Conservation (phyloP, 2,113 vertebrate species). For the Hymenochirus boettgeri region DNA sequence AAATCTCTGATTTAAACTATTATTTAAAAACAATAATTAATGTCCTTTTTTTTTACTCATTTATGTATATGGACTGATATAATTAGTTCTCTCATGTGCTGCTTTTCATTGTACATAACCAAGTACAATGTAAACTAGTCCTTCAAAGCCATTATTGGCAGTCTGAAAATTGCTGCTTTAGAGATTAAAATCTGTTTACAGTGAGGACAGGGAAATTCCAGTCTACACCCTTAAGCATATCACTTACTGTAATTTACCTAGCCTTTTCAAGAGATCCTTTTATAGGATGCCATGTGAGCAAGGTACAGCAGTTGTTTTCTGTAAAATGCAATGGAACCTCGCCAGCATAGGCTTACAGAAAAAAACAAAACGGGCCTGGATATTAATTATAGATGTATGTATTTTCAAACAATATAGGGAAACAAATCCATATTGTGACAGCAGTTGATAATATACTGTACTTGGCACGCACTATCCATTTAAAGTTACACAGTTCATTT, state of each 20-base stretch:
- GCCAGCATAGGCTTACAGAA: no score
- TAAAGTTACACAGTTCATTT: no score
- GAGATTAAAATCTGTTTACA: slow-evolving; percentile 13
- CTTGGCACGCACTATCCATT: no score
- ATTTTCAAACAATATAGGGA: no score
- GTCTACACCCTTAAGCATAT: slow-evolving; percentile 20
- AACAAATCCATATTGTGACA: no score
- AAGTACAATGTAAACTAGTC: background rate
- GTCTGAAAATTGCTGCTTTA: background rate
- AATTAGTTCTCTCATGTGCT: background rate
- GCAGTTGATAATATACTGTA: no score
- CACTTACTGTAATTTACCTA: slow-evolving; percentile 27
- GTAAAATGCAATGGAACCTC: background rate
- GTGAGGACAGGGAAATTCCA: slow-evolving; percentile 30
- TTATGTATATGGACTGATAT: no score
- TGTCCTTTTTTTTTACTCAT: no score
- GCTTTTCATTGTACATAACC: background rate
- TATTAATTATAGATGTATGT: no score
- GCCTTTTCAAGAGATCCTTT: slow-evolving; percentile 26
- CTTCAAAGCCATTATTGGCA: background rate
- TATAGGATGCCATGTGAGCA: slow-evolving; percentile 14
- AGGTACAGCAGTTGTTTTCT: slow-evolving; percentile 12
- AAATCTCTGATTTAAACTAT: no score
- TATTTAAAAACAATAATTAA: no score
- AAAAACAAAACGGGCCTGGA: no score